A percentile compares a stretch with the other conserved stretches of the same genome.
Evolutionary conservation across 1,140 invertebrate genomes (phyloP).

Genomic region (Leptopilina clavipes): DNA sequence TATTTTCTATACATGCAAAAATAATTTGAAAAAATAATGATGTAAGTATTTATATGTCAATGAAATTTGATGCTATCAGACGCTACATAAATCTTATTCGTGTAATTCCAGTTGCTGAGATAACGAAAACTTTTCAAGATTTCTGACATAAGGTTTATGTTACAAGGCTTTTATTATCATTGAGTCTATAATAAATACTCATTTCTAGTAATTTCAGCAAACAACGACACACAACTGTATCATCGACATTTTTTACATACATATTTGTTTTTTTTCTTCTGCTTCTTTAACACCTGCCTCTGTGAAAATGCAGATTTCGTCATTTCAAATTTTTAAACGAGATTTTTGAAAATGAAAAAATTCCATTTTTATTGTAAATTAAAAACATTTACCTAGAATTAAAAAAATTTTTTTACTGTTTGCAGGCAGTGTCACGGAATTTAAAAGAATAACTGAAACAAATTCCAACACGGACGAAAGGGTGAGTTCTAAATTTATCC

Average conservation of each 20-base stretch:
- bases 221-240: not conserved
- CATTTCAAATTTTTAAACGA: no score
- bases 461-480: slow-evolving; percentile 41
- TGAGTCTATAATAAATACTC: slow-evolving; percentile 17
- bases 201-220: slow-evolving; percentile 5
- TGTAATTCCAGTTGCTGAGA: slow-evolving; percentile 29
- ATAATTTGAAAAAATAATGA: not conserved
- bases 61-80: slow-evolving; percentile 27
- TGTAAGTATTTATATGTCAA: slow-evolving; percentile 17
- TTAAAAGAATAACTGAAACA: slow-evolving; percentile 43
- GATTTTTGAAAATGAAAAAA: not conserved
- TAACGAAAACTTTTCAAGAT: slow-evolving; percentile 25
- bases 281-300: no score
- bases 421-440: slow-evolving; percentile 43
- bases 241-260: no score
- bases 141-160: slow-evolving; percentile 30
- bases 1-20: no score
- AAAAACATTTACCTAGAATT: no score
- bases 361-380: not conserved
- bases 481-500: slow-evolving; percentile 44
- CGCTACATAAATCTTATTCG: not conserved
- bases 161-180: slow-evolving; percentile 36
- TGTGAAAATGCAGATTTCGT: no score
- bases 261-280: not conserved
- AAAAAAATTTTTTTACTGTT: no score